phyloP scores from a whole-genome alignment of 2,888 invertebrate genomes.

The Ochropleura plecta region DNA sequence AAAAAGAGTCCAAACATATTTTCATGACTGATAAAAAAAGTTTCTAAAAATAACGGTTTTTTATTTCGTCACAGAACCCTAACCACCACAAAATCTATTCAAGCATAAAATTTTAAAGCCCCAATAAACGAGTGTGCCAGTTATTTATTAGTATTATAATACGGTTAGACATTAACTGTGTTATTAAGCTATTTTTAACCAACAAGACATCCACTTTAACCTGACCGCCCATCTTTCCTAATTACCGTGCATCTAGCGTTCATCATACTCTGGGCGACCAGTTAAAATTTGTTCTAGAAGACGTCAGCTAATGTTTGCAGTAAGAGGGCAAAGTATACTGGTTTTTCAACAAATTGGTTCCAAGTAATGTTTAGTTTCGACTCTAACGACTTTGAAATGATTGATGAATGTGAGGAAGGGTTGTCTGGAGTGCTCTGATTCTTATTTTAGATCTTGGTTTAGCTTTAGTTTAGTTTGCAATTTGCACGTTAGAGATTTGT shows the following conservation, averaged over 20 bases:
- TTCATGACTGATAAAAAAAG: neutral
- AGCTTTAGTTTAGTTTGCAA: conserved; percentile 15
- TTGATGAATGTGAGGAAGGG: conserved; percentile 76
- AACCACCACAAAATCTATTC: conserved; percentile 75
- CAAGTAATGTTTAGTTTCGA: conserved; percentile 79
- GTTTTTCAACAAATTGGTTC: conserved; percentile 71
- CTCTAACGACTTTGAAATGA: conserved; percentile 81
- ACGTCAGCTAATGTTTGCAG: conserved; percentile 53
- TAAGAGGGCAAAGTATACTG: conserved; percentile 68
- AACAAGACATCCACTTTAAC: conserved; percentile 62
- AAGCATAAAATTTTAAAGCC: conserved; percentile 81
- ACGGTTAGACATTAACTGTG: conserved; percentile 79
- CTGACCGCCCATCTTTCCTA: conserved; percentile 49
- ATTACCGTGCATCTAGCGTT: conserved; percentile 32
- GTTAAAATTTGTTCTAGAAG: conserved; percentile 58
- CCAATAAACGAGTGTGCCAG: conserved; percentile 81
- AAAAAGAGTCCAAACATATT: neutral
- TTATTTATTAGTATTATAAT: conserved; percentile 86
- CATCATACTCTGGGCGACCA: conserved; percentile 66
- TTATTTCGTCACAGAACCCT: conserved; percentile 39
- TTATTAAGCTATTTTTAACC: conserved; percentile 77
- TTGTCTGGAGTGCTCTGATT: conserved; percentile 56
- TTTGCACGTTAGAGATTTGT: conserved; percentile 3
- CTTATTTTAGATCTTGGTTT: conserved; percentile 60
- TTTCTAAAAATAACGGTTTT: neutral